Evolutionary conservation across 2,888 invertebrate genomes (phyloP).

Genomic region (Hirudinaria manillensis): DNA sequence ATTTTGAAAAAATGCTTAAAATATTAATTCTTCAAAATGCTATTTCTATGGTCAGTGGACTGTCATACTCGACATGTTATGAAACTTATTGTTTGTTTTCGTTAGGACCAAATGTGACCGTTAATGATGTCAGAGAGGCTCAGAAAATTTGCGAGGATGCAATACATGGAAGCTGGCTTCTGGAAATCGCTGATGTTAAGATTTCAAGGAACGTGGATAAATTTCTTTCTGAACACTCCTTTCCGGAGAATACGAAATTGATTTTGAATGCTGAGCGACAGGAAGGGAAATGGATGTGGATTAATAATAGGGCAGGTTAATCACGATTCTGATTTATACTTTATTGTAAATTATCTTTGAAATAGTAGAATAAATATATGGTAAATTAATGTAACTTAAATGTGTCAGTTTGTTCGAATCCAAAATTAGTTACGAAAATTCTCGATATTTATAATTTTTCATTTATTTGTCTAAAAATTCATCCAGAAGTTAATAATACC

Average conservation of each 20-base stretch:
- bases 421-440: too few species aligned
- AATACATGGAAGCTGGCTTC: conserved; percentile 3
- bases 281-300: not conserved
- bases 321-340: too few species aligned
- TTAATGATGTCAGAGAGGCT: not conserved
- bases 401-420: too few species aligned
- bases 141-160: not conserved
- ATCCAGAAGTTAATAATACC: too few species aligned
- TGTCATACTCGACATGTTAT: not conserved
- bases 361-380: too few species aligned
- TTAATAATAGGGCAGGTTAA: not conserved
- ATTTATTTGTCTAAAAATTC: too few species aligned
- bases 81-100: not conserved
- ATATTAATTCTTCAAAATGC: too few species aligned
- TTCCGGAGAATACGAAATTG: not conserved
- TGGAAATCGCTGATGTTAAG: not conserved
- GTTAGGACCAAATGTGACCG: not conserved
- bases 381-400: too few species aligned
- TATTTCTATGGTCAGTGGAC: too few species aligned
- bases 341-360: too few species aligned
- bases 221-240: not conserved
- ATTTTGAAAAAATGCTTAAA: too few species aligned
- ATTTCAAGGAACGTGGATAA: not conserved
- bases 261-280: not conserved
- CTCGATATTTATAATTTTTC: too few species aligned